phyloP scores from a whole-genome alignment of 2,888 invertebrate genomes.

The Morpho deidamia region DNA sequence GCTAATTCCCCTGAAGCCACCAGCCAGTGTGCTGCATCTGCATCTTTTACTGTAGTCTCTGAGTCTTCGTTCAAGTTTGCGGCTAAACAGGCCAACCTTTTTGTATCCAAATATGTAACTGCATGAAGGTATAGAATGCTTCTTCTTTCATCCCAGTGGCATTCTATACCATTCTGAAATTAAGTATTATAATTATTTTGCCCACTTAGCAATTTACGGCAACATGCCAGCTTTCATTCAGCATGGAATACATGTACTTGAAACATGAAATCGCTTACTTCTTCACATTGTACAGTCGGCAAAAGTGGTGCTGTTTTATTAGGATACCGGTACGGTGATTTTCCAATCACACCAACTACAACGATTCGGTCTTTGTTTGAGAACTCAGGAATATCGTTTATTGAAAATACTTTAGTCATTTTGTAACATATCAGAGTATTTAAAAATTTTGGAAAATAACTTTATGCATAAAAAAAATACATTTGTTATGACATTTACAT shows the following conservation, averaged over 20 bases:
- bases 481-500: background rate
- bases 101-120: constrained; percentile 64
- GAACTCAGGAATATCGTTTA: constrained; percentile 64
- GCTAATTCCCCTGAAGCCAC: constrained; percentile 75
- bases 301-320: constrained; percentile 82
- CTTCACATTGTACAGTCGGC: constrained; percentile 59
- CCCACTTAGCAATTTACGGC: background rate
- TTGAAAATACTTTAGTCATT: constrained; percentile 47
- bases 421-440: constrained; percentile 3
- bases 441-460: background rate
- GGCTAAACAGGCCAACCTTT: constrained; percentile 47
- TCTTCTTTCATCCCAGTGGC: constrained; percentile 76
- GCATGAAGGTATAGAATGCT: constrained; percentile 75
- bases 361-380: constrained; percentile 79
- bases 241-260: no score
- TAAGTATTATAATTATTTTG: background rate
- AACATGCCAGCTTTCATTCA: background rate
- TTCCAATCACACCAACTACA: constrained; percentile 85
- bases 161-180: constrained; percentile 75
- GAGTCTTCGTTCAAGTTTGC: constrained; percentile 49
- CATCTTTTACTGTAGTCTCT: constrained; percentile 57
- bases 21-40: constrained; percentile 79
- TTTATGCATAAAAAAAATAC: background rate
- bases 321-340: constrained; percentile 81
- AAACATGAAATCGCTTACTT: constrained; percentile 38